phyloP scores from a whole-genome alignment of 1,140 invertebrate genomes.

The Saccostrea echinata region DNA sequence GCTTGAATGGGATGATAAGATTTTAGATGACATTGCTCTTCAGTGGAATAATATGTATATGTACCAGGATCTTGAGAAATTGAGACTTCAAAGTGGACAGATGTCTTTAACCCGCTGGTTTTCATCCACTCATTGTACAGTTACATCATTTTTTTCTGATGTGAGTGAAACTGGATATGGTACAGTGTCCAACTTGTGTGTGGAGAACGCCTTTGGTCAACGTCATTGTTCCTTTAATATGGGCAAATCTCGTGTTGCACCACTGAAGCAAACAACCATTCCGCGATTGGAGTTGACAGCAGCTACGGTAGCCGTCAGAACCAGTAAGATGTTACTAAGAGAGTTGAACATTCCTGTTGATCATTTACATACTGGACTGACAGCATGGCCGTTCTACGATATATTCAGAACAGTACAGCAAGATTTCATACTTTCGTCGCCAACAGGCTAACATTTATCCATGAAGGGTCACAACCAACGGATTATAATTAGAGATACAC shows the following conservation, averaged over 20 bases:
- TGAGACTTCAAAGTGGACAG: constrained; percentile 40
- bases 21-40: neutral
- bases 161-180: constrained; percentile 67
- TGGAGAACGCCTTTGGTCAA: constrained; percentile 40
- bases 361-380: no score
- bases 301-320: no score
- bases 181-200: constrained; percentile 64
- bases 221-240: constrained; percentile 64
- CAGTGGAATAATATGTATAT: constrained; percentile 35
- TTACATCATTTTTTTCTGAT: constrained; percentile 69
- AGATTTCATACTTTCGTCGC: constrained; percentile 63
- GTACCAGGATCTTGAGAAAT: constrained; percentile 6
- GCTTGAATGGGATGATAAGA: constrained; percentile 29
- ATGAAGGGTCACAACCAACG: constrained; percentile 36
- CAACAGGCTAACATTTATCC: constrained; percentile 55
- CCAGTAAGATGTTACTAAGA: no score
- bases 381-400: no score
- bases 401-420: no score
- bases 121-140: constrained; percentile 38
- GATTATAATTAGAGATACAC: constrained; percentile 52
- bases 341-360: no score
- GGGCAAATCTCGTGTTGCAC: constrained; percentile 76
- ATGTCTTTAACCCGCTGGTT: constrained; percentile 45
- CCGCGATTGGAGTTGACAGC: no score
- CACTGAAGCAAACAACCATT: no score